Percentiles rank a stretch among this genome's conserved stretches.
These are phyloP conservation scores for Sebastes iracundus DNA, from an alignment of 2,797 vertebrate genomes.

Conservation along the genomic window DNA sequence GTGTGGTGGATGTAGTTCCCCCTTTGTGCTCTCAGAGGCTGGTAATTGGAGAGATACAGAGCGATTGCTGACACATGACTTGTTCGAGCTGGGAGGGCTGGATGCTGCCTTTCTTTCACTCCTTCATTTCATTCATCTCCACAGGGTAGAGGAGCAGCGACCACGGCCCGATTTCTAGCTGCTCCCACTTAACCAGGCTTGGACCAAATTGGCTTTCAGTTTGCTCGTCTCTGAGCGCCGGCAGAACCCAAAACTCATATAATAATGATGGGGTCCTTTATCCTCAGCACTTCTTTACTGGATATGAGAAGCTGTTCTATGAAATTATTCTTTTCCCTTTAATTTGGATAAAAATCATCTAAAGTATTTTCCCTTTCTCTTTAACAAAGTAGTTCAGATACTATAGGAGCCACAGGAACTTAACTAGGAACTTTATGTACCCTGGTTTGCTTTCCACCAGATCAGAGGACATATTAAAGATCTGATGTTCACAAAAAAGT, in stretches of 20 bases:
- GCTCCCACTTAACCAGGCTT: constrained; percentile 43
- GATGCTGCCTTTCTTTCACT: constrained; percentile 39
- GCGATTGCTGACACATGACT: constrained; percentile 64
- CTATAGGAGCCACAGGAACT: background rate
- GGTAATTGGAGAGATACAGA: constrained; percentile 65
- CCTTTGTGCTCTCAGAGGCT: constrained; percentile 25
- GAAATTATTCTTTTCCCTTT: background rate
- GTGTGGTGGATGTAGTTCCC: constrained; percentile 10
- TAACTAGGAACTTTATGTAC: background rate
- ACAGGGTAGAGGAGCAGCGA: constrained; percentile 53
- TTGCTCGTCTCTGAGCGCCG: background rate
- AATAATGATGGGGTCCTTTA: constrained; percentile 11
- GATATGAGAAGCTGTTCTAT: background rate
- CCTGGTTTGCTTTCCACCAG: background rate
- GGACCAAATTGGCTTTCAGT: constrained; percentile 51
- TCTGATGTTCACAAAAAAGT: background rate
- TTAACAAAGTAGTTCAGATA: background rate
- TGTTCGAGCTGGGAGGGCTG: constrained; percentile 56
- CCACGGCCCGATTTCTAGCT: constrained; percentile 19
- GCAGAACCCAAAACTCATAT: constrained; percentile 5
- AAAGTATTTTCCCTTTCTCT: background rate
- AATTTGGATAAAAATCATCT: background rate
- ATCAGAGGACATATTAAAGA: background rate
- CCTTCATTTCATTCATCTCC: constrained; percentile 52
- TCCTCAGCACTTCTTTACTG: background rate